Conservation (phyloP, 1,140 invertebrate genomes). For the Harlomillsia oculata region DNA sequence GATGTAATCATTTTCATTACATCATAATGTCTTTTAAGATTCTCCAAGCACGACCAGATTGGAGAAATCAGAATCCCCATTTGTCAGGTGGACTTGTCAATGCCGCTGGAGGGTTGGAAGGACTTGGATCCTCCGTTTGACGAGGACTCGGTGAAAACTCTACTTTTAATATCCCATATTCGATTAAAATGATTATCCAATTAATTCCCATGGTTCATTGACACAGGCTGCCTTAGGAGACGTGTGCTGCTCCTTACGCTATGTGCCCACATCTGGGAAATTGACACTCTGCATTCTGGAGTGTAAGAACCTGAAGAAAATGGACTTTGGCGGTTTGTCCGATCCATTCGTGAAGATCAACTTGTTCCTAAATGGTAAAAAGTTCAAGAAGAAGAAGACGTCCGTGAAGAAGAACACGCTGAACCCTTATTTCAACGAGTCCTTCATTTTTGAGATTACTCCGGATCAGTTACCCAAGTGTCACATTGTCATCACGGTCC, state of each 20-base stretch:
- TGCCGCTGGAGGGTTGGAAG: slow-evolving; percentile 54
- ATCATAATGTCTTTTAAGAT: slow-evolving; percentile 39
- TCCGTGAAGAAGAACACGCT: slow-evolving; percentile 55
- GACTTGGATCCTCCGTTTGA: slow-evolving; percentile 43
- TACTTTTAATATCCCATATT: too few species aligned
- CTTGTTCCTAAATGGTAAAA: slow-evolving; percentile 52
- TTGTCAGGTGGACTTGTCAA: slow-evolving; percentile 52
- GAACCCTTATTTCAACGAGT: slow-evolving; percentile 60
- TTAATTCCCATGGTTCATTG: background rate
- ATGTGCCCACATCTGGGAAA: slow-evolving; percentile 54
- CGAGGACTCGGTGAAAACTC: slow-evolving; percentile 25
- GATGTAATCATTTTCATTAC: too few species aligned
- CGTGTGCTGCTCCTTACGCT: slow-evolving; percentile 53
- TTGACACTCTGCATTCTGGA: slow-evolving; percentile 52
- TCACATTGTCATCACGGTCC: slow-evolving; percentile 47
- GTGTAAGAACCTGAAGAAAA: slow-evolving; percentile 55
- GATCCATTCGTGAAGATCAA: slow-evolving; percentile 59
- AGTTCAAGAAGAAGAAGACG: slow-evolving; percentile 53
- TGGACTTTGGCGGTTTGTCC: slow-evolving; percentile 55
- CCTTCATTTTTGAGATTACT: slow-evolving; percentile 57
- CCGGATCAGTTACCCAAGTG: slow-evolving; percentile 54
- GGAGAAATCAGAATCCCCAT: slow-evolving; percentile 53
- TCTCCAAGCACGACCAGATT: slow-evolving; percentile 59
- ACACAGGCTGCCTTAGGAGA: slow-evolving; percentile 45
- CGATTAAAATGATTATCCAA: background rate